These are phyloP conservation scores for Drosophila simulans DNA, from an alignment of 1,140 invertebrate genomes.

Conservation along the genomic window DNA sequence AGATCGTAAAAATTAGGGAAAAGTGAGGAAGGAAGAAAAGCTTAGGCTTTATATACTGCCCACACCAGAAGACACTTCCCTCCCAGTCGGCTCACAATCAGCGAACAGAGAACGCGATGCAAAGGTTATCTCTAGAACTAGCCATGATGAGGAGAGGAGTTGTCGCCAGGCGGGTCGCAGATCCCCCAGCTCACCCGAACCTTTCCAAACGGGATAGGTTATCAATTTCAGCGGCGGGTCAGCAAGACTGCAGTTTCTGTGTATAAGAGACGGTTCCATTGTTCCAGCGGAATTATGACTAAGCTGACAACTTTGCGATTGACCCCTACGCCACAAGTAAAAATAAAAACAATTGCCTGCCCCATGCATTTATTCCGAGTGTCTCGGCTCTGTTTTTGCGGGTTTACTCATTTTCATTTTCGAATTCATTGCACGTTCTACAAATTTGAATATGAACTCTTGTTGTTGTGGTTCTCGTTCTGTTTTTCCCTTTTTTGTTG, in stretches of 20 bases:
- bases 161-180: slow-evolving; percentile 46
- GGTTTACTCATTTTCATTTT: slow-evolving; percentile 74
- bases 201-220: slow-evolving; percentile 44
- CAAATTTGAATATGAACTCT: slow-evolving; percentile 78
- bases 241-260: slow-evolving; percentile 24
- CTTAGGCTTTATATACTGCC: slow-evolving; percentile 8
- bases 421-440: slow-evolving; percentile 77
- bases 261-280: slow-evolving; percentile 51
- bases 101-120: slow-evolving; percentile 25
- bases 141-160: slow-evolving; percentile 21
- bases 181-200: neutral
- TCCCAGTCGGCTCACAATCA: slow-evolving; percentile 40
- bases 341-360: slow-evolving; percentile 57
- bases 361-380: slow-evolving; percentile 52
- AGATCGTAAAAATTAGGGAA: slow-evolving; percentile 12
- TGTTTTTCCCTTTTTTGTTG: neutral
- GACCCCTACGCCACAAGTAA: slow-evolving; percentile 58
- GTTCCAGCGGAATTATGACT: slow-evolving; percentile 67
- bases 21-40: slow-evolving; percentile 29
- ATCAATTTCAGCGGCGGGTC: slow-evolving; percentile 74
- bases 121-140: slow-evolving; percentile 55
- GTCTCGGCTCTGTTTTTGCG: slow-evolving; percentile 39
- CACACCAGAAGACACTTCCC: neutral
- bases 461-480: slow-evolving; percentile 28
- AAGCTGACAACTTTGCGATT: slow-evolving; percentile 62